Evolutionary conservation across 2,888 invertebrate genomes (phyloP).

Genomic region (Aporophyla nigra): DNA sequence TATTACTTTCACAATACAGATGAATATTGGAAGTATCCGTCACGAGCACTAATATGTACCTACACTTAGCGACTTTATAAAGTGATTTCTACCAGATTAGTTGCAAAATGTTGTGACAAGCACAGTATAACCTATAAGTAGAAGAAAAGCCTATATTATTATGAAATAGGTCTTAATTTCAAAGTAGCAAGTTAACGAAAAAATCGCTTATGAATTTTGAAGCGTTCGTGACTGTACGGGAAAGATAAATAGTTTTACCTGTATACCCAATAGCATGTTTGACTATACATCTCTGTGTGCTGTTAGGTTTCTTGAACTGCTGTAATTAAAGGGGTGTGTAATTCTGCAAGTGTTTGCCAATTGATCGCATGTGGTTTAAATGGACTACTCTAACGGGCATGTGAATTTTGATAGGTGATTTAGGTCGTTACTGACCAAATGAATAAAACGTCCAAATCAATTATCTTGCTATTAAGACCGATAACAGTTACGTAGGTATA

Average conservation of each 20-base stretch:
- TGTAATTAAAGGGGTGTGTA: slow-evolving; percentile 47
- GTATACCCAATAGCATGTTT: neutral
- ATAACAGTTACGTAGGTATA: slow-evolving; percentile 13
- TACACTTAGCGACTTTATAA: no score
- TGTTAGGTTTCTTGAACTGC: slow-evolving; percentile 67
- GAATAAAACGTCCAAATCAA: slow-evolving; percentile 31
- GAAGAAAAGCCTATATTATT: no score
- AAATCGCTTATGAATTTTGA: no score
- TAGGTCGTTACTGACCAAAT: slow-evolving; percentile 12
- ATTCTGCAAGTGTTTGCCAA: slow-evolving; percentile 48
- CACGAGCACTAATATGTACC: no score
- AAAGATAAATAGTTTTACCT: neutral
- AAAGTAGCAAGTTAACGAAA: no score
- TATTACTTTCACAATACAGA: no score
- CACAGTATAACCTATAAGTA: no score
- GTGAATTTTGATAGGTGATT: slow-evolving; percentile 37
- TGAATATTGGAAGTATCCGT: neutral
- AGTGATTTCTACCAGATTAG: no score
- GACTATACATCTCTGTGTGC: slow-evolving; percentile 35
- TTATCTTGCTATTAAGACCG: slow-evolving; percentile 36
- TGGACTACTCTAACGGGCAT: slow-evolving; percentile 11
- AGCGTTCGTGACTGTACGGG: neutral
- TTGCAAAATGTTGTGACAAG: no score
- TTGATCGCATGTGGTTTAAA: slow-evolving; percentile 36
- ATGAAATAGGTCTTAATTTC: no score